Conservation (phyloP, 1,140 invertebrate genomes). For the Drosophila nebulosa region DNA sequence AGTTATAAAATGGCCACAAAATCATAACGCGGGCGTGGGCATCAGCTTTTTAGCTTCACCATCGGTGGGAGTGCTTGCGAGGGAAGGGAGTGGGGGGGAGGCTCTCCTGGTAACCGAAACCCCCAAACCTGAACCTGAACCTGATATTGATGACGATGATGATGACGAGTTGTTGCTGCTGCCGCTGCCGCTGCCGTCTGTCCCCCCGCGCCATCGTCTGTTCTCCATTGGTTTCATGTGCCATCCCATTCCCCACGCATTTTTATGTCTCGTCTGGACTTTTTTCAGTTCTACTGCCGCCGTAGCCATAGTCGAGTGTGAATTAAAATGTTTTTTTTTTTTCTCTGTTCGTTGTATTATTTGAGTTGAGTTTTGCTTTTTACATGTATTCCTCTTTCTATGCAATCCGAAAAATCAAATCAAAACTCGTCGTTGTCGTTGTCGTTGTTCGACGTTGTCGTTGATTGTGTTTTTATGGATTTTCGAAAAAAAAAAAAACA, state of each 20-base stretch:
- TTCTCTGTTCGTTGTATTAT: conserved; percentile 60
- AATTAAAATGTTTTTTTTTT: conserved; percentile 61
- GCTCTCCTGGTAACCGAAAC: conserved; percentile 37
- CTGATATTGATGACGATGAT: conserved; percentile 62
- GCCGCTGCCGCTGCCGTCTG: conserved; percentile 17
- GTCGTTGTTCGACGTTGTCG: conserved; percentile 50
- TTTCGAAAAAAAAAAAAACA: conserved; percentile 60
- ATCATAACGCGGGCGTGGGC: conserved; percentile 75
- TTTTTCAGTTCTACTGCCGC: conserved; percentile 10
- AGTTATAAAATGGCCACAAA: conserved; percentile 79
- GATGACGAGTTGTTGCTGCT: conserved; percentile 52
- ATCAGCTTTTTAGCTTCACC: neutral
- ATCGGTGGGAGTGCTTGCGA: neutral
- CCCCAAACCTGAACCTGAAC: conserved; percentile 49
- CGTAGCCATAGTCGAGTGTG: conserved; percentile 43
- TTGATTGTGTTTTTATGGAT: conserved; percentile 64
- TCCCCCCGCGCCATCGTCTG: conserved; percentile 17
- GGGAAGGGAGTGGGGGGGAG: neutral
- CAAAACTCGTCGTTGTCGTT: conserved; percentile 72
- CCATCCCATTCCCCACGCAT: conserved; percentile 39
- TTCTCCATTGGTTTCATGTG: conserved; percentile 17
- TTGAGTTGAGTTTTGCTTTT: neutral
- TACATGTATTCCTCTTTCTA: conserved; percentile 8
- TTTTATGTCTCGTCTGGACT: conserved; percentile 35
- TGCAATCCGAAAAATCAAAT: conserved; percentile 64